Evolutionary conservation across 2,888 invertebrate species (phyloP).

Genomic region (Dynastes hyllus): DNA sequence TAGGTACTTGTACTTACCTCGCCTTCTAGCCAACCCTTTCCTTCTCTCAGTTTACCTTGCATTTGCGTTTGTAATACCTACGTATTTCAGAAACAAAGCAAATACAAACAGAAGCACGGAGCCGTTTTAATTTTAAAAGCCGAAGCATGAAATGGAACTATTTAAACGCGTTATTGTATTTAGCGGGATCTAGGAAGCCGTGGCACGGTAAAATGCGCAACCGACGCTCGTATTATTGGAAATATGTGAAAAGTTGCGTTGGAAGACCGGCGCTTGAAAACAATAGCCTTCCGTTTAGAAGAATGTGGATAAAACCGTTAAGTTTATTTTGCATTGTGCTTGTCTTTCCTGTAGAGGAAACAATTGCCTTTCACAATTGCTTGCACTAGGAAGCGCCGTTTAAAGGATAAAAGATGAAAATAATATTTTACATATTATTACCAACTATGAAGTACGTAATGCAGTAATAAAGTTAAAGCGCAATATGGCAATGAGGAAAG

Average conservation of each 20-base stretch:
- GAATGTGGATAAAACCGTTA: background rate
- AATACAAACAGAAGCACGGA: constrained; percentile 27
- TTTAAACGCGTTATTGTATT: constrained; percentile 27
- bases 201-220: background rate
- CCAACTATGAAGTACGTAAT: too few species aligned
- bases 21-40: background rate
- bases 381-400: background rate
- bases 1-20: background rate
- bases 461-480: too few species aligned
- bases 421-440: too few species aligned
- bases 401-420: too few species aligned
- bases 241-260: background rate
- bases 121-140: constrained; percentile 36
- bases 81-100: constrained; percentile 12
- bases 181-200: background rate
- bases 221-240: background rate
- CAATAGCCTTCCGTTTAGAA: constrained; percentile 16
- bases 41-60: constrained; percentile 9
- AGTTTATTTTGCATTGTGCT: background rate
- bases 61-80: constrained; percentile 22
- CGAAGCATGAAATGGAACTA: constrained; percentile 28
- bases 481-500: too few species aligned
- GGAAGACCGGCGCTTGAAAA: background rate
- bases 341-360: background rate
- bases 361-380: background rate